A percentile compares a stretch with the other conserved stretches of the same genome.
These are phyloP conservation scores for Drosophila seguyi DNA, from an alignment of 1,140 invertebrate genomes.

Conservation along the genomic window DNA sequence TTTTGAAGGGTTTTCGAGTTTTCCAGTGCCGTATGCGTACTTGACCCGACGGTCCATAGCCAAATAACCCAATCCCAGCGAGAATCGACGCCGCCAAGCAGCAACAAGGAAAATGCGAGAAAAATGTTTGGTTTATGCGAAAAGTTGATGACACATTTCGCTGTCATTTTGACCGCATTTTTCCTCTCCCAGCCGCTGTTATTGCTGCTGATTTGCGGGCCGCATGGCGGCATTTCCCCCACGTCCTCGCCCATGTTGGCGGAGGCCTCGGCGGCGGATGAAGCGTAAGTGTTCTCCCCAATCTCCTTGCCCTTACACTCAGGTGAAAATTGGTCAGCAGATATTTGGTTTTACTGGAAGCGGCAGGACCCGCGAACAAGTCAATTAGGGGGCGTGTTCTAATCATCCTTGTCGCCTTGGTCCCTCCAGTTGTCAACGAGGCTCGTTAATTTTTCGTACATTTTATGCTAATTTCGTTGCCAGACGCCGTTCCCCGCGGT, in stretches of 20 bases:
- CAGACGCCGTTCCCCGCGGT: conserved; percentile 44
- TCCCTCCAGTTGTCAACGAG: conserved; percentile 50
- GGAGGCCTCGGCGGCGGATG: conserved; percentile 78
- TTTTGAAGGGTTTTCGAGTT: conserved; percentile 48
- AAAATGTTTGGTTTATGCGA: conserved; percentile 84
- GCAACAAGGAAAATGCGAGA: conserved; percentile 82
- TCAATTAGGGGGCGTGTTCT: conserved; percentile 68
- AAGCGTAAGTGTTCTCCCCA: conserved; percentile 72
- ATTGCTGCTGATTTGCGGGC: conserved; percentile 76
- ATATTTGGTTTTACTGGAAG: conserved; percentile 12
- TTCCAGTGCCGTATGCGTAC: conserved; percentile 17
- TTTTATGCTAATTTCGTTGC: conserved; percentile 81
- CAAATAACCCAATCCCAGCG: conserved; percentile 25
- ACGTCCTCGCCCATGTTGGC: conserved; percentile 54
- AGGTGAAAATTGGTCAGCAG: conserved; percentile 21
- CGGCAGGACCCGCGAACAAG: conserved; percentile 40
- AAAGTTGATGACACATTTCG: conserved; percentile 85
- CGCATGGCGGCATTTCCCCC: conserved; percentile 53
- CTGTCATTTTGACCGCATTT: conserved; percentile 85
- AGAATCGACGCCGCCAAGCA: conserved; percentile 36
- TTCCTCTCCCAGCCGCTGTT: conserved; percentile 70
- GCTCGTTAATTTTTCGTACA: conserved; percentile 76
- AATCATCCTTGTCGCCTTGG: conserved; percentile 32
- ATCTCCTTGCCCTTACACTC: background rate
- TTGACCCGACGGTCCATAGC: conserved; percentile 39